These are phyloP conservation scores for Florisuga fusca DNA, from an alignment of 2,797 vertebrate species.

Conservation along the genomic window DNA sequence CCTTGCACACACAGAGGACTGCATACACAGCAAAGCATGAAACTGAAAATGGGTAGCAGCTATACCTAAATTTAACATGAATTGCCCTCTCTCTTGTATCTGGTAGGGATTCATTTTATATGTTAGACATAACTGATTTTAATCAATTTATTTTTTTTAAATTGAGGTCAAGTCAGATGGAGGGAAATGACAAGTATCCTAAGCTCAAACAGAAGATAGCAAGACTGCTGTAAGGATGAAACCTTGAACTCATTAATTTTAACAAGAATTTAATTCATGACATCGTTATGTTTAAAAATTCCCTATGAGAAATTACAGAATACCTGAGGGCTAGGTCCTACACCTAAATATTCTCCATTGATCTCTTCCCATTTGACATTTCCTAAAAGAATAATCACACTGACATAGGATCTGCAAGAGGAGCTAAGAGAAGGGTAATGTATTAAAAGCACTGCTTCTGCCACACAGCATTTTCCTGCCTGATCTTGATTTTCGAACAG, in stretches of 20 bases:
- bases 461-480: background rate
- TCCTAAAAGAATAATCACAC: background rate
- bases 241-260: conserved; percentile 25
- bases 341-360: background rate
- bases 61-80: background rate
- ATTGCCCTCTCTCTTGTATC: background rate
- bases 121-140: background rate
- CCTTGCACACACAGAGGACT: fast-evolving
- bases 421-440: background rate
- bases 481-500: background rate
- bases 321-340: background rate
- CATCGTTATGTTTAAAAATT: background rate
- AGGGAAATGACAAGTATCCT: background rate
- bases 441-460: conserved; percentile 13
- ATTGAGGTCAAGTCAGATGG: background rate
- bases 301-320: background rate
- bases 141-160: background rate
- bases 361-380: background rate
- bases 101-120: background rate
- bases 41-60: background rate
- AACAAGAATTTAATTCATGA: background rate
- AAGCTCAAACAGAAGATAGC: background rate
- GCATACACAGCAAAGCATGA: background rate
- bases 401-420: background rate
- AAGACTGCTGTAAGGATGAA: background rate